A percentile compares a stretch with the other conserved stretches of the same genome.
phyloP scores from a whole-genome alignment of 2,797 vertebrate species.

The Pteronotus mesoamericanus region DNA sequence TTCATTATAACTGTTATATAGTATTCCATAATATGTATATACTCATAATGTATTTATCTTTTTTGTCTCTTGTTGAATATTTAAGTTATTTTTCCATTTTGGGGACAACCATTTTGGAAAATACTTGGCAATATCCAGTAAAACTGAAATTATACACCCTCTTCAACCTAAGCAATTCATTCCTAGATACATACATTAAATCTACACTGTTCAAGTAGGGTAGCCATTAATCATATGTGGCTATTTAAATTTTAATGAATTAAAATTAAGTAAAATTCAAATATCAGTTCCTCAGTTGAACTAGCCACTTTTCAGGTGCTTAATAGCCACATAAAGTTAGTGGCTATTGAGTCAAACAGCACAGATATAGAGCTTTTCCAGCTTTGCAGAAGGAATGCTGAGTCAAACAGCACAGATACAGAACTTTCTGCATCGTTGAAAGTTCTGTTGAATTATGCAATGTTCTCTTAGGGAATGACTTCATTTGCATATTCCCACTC shows the following conservation, averaged over 20 bases:
- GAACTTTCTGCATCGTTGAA: not conserved
- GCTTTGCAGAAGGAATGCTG: not conserved
- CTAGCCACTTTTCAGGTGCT: not conserved
- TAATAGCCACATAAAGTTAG: not conserved
- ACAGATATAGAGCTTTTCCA: not conserved
- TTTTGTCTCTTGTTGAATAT: slow-evolving; percentile 15
- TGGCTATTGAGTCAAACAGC: not conserved
- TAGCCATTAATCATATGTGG: not conserved
- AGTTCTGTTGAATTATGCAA: not conserved
- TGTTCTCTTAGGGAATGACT: not conserved
- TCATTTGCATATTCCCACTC: not conserved
- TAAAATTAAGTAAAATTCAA: not conserved
- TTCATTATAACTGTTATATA: not conserved
- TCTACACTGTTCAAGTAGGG: not conserved
- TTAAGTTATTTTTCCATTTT: slow-evolving; percentile 6
- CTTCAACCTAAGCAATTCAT: not conserved
- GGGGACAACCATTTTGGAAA: not conserved
- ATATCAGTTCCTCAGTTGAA: not conserved
- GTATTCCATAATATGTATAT: not conserved
- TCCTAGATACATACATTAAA: not conserved
- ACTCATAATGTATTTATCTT: not conserved
- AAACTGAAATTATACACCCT: not conserved
- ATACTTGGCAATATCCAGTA: not conserved
- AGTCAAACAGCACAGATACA: not conserved
- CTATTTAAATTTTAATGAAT: not conserved